These are phyloP conservation scores for Pipistrellus nathusii DNA, from an alignment of 2,797 vertebrate genomes.

Conservation along the genomic window DNA sequence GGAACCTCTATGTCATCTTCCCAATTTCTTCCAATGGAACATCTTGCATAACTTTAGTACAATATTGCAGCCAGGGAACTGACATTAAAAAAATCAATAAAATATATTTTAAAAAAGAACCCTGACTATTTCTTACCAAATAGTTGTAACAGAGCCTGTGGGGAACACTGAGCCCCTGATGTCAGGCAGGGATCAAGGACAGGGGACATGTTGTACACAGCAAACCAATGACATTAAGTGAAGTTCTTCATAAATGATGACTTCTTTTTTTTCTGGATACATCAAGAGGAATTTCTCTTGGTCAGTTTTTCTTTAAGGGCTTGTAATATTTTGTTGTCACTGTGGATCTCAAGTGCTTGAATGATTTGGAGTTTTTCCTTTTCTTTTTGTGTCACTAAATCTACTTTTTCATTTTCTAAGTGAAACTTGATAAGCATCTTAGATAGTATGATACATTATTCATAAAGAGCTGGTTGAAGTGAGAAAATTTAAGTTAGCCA, in stretches of 20 bases:
- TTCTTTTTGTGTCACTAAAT: slow-evolving; percentile 46
- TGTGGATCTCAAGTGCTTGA: background rate
- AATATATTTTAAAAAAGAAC: too few species aligned
- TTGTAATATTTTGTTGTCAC: background rate
- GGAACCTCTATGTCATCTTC: background rate
- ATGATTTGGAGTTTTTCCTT: background rate
- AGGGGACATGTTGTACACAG: rapidly evolving
- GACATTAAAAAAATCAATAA: background rate
- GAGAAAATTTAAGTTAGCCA: slow-evolving; percentile 44
- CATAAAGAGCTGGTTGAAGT: slow-evolving; percentile 59
- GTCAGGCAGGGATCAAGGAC: background rate
- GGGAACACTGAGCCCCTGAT: background rate
- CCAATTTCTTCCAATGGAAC: background rate
- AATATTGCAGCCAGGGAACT: background rate
- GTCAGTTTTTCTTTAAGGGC: background rate
- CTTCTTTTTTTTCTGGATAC: too few species aligned
- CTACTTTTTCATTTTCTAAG: slow-evolving; percentile 63
- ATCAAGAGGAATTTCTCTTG: background rate
- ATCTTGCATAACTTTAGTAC: background rate
- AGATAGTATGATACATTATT: slow-evolving; percentile 47
- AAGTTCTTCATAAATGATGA: background rate
- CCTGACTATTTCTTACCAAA: background rate
- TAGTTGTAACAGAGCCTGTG: background rate
- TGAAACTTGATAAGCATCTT: slow-evolving; percentile 40
- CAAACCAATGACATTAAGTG: background rate